A percentile compares a stretch with the other conserved stretches of the same genome.
phyloP scores from a whole-genome alignment of 1,140 invertebrate species.

The Diprion similis region DNA sequence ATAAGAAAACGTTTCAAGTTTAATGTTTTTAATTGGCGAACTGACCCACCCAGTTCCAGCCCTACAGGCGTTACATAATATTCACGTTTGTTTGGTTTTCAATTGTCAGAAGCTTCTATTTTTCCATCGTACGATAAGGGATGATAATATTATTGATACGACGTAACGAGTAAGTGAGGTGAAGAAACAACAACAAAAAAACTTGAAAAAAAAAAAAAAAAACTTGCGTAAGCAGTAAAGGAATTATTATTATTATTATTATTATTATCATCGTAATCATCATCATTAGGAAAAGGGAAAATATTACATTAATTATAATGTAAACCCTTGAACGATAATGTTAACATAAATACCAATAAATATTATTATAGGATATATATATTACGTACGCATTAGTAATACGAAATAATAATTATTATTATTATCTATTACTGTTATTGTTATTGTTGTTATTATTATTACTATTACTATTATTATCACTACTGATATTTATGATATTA shows the following conservation, averaged over 20 bases:
- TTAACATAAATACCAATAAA: slow-evolving; percentile 11
- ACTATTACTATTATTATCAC: no score
- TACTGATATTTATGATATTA: not conserved
- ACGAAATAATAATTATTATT: no score
- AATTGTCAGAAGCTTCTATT: slow-evolving; percentile 63
- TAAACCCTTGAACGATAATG: slow-evolving; percentile 24
- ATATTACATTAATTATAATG: not conserved
- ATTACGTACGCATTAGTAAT: no score
- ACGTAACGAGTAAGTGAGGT: slow-evolving; percentile 27
- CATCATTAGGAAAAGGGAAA: no score
- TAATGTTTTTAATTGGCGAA: not conserved
- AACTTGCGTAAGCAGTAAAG: slow-evolving; percentile 20
- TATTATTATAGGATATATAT: no score
- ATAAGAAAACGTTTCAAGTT: not conserved
- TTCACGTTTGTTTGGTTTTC: slow-evolving; percentile 61
- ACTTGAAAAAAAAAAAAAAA: slow-evolving; percentile 28
- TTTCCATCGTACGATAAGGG: slow-evolving; percentile 60
- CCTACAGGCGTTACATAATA: slow-evolving; percentile 12
- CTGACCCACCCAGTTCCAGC: slow-evolving; percentile 1
- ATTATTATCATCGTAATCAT: slow-evolving; percentile 18
- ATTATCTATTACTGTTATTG: no score
- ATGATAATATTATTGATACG: slow-evolving; percentile 57
- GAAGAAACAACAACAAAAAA: slow-evolving; percentile 24
- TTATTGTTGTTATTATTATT: no score
- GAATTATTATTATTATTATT: slow-evolving; percentile 30